Conservation (phyloP, 2,113 vertebrate genomes). For the Hirundichthys speculiger region DNA sequence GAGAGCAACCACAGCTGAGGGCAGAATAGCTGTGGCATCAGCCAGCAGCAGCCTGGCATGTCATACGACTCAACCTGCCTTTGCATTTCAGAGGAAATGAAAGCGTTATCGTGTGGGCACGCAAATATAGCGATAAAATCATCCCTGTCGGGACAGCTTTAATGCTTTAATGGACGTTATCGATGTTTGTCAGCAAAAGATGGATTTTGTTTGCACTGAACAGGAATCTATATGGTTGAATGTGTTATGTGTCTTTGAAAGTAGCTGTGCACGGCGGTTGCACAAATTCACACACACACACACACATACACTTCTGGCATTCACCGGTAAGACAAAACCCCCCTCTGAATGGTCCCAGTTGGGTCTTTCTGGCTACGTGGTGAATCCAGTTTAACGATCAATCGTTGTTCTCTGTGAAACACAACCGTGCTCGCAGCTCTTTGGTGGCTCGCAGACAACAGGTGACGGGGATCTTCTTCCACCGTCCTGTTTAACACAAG, state of each 20-base stretch:
- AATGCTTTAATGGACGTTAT: no score
- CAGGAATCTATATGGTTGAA: no score
- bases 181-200: no score
- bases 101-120: neutral
- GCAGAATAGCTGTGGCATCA: neutral
- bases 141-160: neutral
- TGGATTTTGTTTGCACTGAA: no score
- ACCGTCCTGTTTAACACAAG: conserved; percentile 63
- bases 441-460: conserved; percentile 52
- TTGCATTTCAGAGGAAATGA: neutral
- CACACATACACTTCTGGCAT: neutral
- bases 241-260: no score
- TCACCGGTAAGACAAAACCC: conserved; percentile 50
- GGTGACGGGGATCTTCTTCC: conserved; percentile 68
- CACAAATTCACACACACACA: neutral
- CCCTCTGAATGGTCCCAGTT: conserved; percentile 33
- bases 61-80: conserved; percentile 1
- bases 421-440: conserved; percentile 53
- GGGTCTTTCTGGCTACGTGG: conserved; percentile 56
- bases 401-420: conserved; percentile 55
- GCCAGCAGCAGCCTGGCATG: neutral
- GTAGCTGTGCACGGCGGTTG: no score
- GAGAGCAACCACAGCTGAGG: conserved; percentile 22
- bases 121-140: neutral
- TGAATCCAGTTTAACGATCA: conserved; percentile 62